These are phyloP conservation scores for Athrips mouffetella DNA, from an alignment of 2,888 invertebrate genomes.

Conservation along the genomic window DNA sequence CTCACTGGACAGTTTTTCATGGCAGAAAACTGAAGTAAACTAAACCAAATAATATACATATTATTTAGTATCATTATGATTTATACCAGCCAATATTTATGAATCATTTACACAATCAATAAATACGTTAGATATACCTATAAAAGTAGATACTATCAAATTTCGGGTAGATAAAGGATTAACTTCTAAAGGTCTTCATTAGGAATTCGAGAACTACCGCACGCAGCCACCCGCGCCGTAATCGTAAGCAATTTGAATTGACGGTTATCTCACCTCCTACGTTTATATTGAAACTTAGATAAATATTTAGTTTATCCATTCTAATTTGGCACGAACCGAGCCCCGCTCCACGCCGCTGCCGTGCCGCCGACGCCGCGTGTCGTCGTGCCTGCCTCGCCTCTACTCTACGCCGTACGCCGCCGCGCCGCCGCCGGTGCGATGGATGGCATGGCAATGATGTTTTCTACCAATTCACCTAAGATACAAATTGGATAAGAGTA, in stretches of 20 bases:
- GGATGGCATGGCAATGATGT: too few relatives aligned
- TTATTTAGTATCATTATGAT: too few relatives aligned
- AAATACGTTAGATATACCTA: too few relatives aligned
- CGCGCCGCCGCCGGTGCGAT: slow-evolving; percentile 37
- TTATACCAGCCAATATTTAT: too few relatives aligned
- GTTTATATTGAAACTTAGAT: slow-evolving; percentile 76
- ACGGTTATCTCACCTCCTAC: slow-evolving; percentile 74
- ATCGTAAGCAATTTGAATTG: slow-evolving; percentile 72
- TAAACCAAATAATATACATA: too few relatives aligned
- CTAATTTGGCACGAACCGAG: slow-evolving; percentile 73
- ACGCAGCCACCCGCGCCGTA: slow-evolving; percentile 64
- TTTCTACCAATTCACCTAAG: too few relatives aligned
- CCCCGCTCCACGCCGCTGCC: slow-evolving; percentile 45
- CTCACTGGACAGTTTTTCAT: too few relatives aligned
- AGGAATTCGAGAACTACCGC: slow-evolving; percentile 51
- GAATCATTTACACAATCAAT: too few relatives aligned
- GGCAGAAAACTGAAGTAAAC: too few relatives aligned
- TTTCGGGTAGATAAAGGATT: too few relatives aligned
- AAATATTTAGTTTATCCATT: slow-evolving; percentile 75
- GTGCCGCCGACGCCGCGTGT: slow-evolving; percentile 8
- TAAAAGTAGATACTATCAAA: too few relatives aligned
- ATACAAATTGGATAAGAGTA: too few relatives aligned
- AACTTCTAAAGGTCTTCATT: slow-evolving; percentile 27
- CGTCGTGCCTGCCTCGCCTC: slow-evolving; percentile 1
- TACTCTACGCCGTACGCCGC: slow-evolving; percentile 21